phyloP scores from a whole-genome alignment of 2,888 invertebrate species.

The Campaea margaritaria region DNA sequence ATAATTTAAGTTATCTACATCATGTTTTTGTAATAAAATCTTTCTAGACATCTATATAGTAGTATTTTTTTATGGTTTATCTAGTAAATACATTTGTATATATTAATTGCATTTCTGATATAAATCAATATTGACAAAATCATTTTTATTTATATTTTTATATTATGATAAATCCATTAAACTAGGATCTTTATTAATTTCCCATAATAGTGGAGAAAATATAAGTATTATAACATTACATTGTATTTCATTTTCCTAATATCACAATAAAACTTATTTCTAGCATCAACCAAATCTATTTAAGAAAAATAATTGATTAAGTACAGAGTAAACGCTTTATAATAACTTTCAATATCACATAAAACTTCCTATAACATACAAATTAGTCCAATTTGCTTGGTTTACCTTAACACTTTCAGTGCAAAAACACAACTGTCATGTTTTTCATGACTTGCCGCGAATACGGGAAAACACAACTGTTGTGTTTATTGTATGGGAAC shows the following conservation, averaged over 20 bases:
- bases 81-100: slow-evolving; percentile 40
- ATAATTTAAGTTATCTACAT: slow-evolving; percentile 39
- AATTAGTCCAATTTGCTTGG: too few relatives aligned
- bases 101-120: slow-evolving; percentile 45
- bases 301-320: too few relatives aligned
- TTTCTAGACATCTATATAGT: slow-evolving; percentile 27
- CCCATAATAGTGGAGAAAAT: slow-evolving; percentile 68
- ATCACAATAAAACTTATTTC: slow-evolving; percentile 15
- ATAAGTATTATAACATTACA: slow-evolving; percentile 69
- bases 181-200: slow-evolving; percentile 65
- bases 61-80: slow-evolving; percentile 16
- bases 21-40: slow-evolving; percentile 27
- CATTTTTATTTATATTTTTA: slow-evolving; percentile 65
- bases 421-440: too few relatives aligned
- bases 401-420: too few relatives aligned
- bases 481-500: too few relatives aligned
- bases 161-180: slow-evolving; percentile 63
- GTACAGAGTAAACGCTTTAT: too few relatives aligned
- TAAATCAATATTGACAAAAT: slow-evolving; percentile 47
- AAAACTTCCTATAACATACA: too few relatives aligned
- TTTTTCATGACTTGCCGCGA: too few relatives aligned
- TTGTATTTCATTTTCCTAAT: slow-evolving; percentile 49
- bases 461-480: too few relatives aligned
- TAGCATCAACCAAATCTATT: too few relatives aligned
- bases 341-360: not conserved